These are phyloP conservation scores for Pelobates cultripes DNA, from an alignment of 2,797 vertebrate genomes.

Conservation along the genomic window DNA sequence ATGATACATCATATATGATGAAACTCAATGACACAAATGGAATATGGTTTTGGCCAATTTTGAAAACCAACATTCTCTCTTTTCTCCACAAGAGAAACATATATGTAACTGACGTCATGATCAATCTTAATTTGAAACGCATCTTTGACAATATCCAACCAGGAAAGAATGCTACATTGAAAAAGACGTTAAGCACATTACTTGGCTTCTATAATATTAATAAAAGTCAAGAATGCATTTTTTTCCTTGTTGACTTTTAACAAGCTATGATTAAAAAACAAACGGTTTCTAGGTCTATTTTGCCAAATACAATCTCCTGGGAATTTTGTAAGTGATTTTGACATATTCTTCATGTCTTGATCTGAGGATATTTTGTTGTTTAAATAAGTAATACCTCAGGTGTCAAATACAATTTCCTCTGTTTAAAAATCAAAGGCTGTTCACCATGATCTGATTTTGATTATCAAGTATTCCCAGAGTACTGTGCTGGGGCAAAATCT, in stretches of 20 bases:
- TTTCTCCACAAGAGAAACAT: background rate
- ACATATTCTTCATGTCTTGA: slow-evolving; percentile 6
- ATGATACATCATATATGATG: no score
- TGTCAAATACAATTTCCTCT: slow-evolving; percentile 42
- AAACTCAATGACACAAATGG: no score
- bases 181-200: slow-evolving; percentile 16
- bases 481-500: background rate
- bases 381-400: slow-evolving; percentile 26
- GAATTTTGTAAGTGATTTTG: slow-evolving; percentile 21
- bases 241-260: slow-evolving; percentile 7
- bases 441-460: slow-evolving; percentile 17
- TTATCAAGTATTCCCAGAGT: slow-evolving; percentile 17
- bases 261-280: background rate
- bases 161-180: slow-evolving; percentile 14
- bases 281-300: background rate
- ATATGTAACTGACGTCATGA: background rate
- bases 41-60: no score
- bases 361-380: slow-evolving; percentile 27
- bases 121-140: background rate
- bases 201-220: slow-evolving; percentile 5
- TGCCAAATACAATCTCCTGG: slow-evolving; percentile 25
- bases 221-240: slow-evolving; percentile 4
- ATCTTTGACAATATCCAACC: slow-evolving; percentile 31
- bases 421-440: slow-evolving; percentile 7
- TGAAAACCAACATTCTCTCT: no score